phyloP scores from a whole-genome alignment of 1,140 invertebrate species.

The Zeugodacus cucurbitae region DNA sequence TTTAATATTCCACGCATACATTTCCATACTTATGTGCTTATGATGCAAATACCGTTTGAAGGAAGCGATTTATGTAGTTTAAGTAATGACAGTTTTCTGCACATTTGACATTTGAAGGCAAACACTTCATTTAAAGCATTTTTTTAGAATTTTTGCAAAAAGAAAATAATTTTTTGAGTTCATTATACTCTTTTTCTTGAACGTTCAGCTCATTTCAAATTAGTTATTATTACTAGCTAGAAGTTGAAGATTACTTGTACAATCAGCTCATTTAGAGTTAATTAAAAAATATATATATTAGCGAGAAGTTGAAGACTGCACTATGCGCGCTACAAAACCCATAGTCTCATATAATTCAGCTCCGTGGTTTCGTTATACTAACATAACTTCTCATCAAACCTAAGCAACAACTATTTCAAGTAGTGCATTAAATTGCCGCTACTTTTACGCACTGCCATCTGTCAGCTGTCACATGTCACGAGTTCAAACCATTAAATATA shows the following conservation, averaged over 20 bases:
- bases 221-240: too few relatives aligned
- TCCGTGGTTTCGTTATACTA: not conserved
- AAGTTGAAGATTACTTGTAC: too few relatives aligned
- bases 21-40: not conserved
- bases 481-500: not conserved
- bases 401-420: not conserved
- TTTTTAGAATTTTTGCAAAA: too few relatives aligned
- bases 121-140: not conserved
- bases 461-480: not conserved
- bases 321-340: too few relatives aligned
- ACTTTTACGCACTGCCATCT: not conserved
- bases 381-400: not conserved
- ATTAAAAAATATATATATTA: too few relatives aligned
- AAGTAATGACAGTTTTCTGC: not conserved
- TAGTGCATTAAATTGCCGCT: not conserved
- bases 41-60: not conserved
- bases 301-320: too few relatives aligned
- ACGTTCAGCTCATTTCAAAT: too few relatives aligned
- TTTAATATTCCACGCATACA: not conserved
- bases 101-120: not conserved
- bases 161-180: too few relatives aligned
- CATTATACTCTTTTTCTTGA: too few relatives aligned
- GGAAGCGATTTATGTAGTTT: not conserved
- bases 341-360: too few relatives aligned
- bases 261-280: too few relatives aligned